Percentiles rank a stretch among this genome's conserved stretches.
Evolutionary conservation across 2,797 vertebrate genomes (phyloP).

Genomic region (Argentina silus): DNA sequence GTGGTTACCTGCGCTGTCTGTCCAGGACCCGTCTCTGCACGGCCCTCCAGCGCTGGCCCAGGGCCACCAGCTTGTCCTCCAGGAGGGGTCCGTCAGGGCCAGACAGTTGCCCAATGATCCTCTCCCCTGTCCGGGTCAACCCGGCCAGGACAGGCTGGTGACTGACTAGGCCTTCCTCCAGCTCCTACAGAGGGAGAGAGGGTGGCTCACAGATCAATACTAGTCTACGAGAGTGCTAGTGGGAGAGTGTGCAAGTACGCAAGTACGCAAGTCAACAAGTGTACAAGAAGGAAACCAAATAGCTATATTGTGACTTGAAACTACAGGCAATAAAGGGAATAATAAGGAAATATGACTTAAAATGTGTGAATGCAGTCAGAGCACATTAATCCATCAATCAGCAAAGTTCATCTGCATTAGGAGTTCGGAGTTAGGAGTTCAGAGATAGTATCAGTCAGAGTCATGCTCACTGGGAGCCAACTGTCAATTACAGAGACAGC

Average conservation of each 20-base stretch:
- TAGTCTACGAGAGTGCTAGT: not conserved
- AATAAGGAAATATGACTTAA: no score
- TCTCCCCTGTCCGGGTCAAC: slow-evolving; percentile 83
- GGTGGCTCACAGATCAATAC: slow-evolving; percentile 25
- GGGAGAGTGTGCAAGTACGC: not conserved
- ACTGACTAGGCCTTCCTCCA: slow-evolving; percentile 86
- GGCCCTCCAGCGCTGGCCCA: slow-evolving; percentile 84
- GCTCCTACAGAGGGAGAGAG: slow-evolving; percentile 76
- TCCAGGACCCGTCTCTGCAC: slow-evolving; percentile 78
- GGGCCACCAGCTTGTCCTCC: slow-evolving; percentile 83
- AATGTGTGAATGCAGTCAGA: no score
- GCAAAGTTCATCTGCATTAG: no score
- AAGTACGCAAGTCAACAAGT: no score
- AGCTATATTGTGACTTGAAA: no score
- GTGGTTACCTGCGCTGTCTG: slow-evolving; percentile 83
- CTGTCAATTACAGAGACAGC: no score
- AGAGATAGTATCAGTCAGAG: no score
- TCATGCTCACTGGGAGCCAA: no score
- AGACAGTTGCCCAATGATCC: slow-evolving; percentile 86
- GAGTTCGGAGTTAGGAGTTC: no score
- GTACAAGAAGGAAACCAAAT: no score
- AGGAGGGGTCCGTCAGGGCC: slow-evolving; percentile 85
- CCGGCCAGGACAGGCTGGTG: slow-evolving; percentile 80
- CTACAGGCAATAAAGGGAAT: no score
- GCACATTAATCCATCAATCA: no score